Percentiles rank a stretch among this genome's conserved stretches.
These are phyloP conservation scores for Calephelis perditalis DNA, from an alignment of 2,888 invertebrate genomes.

Conservation along the genomic window DNA sequence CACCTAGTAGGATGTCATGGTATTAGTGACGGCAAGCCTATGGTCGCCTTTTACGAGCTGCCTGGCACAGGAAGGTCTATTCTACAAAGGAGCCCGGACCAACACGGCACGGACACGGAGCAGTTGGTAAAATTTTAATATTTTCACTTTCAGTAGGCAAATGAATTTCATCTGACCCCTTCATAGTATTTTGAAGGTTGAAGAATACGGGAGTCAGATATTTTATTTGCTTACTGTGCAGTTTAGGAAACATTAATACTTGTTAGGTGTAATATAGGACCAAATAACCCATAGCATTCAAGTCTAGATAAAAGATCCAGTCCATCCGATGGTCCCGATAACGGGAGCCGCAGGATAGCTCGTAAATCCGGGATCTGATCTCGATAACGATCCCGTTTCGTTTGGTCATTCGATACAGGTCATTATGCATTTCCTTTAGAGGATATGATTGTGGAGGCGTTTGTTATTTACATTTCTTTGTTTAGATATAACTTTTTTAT, in stretches of 20 bases:
- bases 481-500: not conserved
- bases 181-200: too few relatives aligned
- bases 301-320: conserved; percentile 10
- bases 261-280: conserved; percentile 3
- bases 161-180: too few relatives aligned
- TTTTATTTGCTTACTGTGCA: too few relatives aligned
- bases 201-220: too few relatives aligned
- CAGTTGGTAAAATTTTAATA: too few relatives aligned
- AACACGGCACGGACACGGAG: too few relatives aligned
- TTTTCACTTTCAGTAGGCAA: too few relatives aligned
- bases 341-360: conserved; percentile 43
- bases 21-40: too few relatives aligned
- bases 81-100: too few relatives aligned
- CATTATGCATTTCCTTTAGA: conserved; percentile 41
- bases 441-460: conserved; percentile 14
- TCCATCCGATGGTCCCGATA: conserved; percentile 30
- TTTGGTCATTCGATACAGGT: conserved; percentile 51
- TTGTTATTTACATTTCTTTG: conserved; percentile 10
- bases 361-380: conserved; percentile 45
- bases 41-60: too few relatives aligned
- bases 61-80: too few relatives aligned
- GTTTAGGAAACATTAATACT: not conserved
- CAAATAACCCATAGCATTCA: not conserved
- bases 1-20: too few relatives aligned
- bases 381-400: conserved; percentile 47